Percentiles rank a stretch among this genome's conserved stretches.
Evolutionary conservation across 2,888 invertebrate genomes (phyloP).

Genomic region (Melanostoma scalare): DNA sequence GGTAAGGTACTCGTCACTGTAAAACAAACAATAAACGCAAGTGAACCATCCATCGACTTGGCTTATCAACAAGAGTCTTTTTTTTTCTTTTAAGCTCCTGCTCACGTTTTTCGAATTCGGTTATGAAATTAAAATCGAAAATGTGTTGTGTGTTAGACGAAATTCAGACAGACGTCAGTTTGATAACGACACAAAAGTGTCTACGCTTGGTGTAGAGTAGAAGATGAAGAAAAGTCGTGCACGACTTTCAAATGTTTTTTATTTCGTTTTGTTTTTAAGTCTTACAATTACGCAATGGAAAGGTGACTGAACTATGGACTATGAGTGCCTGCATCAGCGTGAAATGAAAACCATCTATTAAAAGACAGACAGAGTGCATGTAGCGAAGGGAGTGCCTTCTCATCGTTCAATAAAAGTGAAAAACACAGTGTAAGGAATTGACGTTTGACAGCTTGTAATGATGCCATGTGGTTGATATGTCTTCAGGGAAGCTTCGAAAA

Average conservation of each 20-base stretch:
- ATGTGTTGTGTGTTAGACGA: constrained; percentile 26
- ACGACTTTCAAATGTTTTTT: constrained; percentile 43
- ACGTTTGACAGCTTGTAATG: too few species aligned
- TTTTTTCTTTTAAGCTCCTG: constrained; percentile 33
- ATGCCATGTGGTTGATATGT: too few species aligned
- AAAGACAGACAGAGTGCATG: not conserved
- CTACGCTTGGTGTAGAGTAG: not conserved
- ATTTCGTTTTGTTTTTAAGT: constrained; percentile 32
- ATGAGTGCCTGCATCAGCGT: constrained; percentile 10
- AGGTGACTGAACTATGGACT: constrained; percentile 56
- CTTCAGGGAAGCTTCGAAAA: too few species aligned
- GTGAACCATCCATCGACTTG: constrained; percentile 19
- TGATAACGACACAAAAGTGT: not conserved
- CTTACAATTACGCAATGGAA: constrained; percentile 57
- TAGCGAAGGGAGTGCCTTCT: too few species aligned
- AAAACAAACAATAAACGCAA: constrained; percentile 19
- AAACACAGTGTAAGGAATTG: too few species aligned
- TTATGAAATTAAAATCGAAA: constrained; percentile 64
- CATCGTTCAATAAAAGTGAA: too few species aligned
- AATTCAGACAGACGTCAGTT: constrained; percentile 11
- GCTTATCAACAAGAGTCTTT: constrained; percentile 4
- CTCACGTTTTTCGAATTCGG: constrained; percentile 55
- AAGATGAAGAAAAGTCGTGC: constrained; percentile 49
- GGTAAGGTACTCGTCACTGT: too few species aligned
- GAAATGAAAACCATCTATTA: constrained; percentile 35